These are phyloP conservation scores for Chaetodon trifasciatus DNA, from an alignment of 2,797 vertebrate genomes.

Conservation along the genomic window DNA sequence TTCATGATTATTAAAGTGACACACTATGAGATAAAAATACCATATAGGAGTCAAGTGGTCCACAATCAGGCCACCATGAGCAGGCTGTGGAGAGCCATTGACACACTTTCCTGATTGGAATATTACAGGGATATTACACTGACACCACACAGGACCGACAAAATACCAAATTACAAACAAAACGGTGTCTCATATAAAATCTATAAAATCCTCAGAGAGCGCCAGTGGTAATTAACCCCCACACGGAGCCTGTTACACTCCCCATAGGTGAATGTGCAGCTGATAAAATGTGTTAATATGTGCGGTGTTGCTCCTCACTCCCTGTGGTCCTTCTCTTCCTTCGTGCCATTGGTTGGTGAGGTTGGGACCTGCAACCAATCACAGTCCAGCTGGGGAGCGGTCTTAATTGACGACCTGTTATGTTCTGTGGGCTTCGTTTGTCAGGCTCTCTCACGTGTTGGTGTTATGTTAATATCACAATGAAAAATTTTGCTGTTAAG, in stretches of 20 bases:
- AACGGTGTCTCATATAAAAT: not conserved
- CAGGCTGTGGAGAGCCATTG: not conserved
- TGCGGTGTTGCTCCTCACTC: not conserved
- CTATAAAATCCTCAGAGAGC: not conserved
- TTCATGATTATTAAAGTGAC: constrained; percentile 6
- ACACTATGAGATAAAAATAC: not conserved
- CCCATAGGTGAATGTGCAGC: not conserved
- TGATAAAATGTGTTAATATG: not conserved
- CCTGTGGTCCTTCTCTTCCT: not conserved
- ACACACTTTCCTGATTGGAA: constrained; percentile 13
- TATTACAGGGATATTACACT: not conserved
- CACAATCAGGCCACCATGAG: not conserved
- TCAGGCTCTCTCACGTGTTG: not conserved
- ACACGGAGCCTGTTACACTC: not conserved
- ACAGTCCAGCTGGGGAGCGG: not conserved
- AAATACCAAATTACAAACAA: not conserved
- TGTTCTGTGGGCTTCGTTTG: not conserved
- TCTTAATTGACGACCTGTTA: no score
- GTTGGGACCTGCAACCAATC: constrained; percentile 15
- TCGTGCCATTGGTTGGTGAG: not conserved
- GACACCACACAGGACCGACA: not conserved
- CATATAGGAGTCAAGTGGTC: not conserved
- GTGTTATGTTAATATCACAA: no score
- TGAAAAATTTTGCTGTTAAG: not conserved
- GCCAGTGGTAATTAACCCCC: not conserved